phyloP scores from a whole-genome alignment of 2,888 invertebrate species.

The Melinopterus prodromus region DNA sequence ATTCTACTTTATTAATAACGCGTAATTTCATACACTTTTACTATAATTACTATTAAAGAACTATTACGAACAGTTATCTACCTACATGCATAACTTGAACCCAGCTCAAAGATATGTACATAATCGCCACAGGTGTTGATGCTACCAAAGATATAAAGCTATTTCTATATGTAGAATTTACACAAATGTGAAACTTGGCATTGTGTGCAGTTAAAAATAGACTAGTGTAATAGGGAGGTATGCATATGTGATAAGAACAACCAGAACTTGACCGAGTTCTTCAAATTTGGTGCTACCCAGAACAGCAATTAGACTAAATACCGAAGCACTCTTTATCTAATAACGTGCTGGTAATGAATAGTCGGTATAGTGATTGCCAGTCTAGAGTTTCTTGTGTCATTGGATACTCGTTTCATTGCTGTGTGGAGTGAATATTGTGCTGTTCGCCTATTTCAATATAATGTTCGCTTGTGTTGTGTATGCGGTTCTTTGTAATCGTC shows the following conservation, averaged over 20 bases:
- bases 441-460: not conserved
- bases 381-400: constrained; percentile 4
- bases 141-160: not conserved
- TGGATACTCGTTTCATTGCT: not conserved
- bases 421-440: not conserved
- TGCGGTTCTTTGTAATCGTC: not conserved
- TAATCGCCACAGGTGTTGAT: not conserved
- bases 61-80: not conserved
- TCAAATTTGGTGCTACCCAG: constrained; percentile 4
- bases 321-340: not conserved
- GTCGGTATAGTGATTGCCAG: not conserved
- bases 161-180: not conserved
- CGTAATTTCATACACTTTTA: not conserved
- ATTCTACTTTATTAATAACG: not conserved
- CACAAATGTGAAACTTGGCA: not conserved
- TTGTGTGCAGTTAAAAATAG: constrained; percentile 4
- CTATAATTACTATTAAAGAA: not conserved
- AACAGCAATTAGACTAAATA: constrained; percentile 4
- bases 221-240: not conserved
- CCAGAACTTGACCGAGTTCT: not conserved
- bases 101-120: not conserved
- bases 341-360: not conserved
- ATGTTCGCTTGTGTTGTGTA: not conserved
- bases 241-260: not conserved
- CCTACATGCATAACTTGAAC: not conserved